Evolutionary conservation across 2,797 vertebrate genomes (phyloP).

Genomic region (Chloroceryle amazona): DNA sequence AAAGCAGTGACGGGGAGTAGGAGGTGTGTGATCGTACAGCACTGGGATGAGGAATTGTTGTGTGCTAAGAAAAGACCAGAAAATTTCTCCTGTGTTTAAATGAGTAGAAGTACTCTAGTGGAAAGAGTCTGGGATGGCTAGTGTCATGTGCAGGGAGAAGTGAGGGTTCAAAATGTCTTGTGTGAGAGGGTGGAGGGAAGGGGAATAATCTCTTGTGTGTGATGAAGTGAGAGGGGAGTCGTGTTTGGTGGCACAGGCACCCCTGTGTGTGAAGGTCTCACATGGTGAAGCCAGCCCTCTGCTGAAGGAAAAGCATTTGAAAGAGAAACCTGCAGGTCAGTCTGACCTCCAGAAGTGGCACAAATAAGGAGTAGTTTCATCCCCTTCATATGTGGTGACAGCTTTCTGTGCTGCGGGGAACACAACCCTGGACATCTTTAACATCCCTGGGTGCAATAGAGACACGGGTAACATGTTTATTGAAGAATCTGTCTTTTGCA

Average conservation of each 20-base stretch:
- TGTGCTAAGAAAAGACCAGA: not conserved
- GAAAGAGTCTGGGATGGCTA: not conserved
- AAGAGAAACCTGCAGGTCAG: not conserved
- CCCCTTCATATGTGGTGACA: not conserved
- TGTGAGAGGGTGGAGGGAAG: not conserved
- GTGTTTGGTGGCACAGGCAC: accelerated
- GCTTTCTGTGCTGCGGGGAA: not conserved
- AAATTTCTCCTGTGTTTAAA: not conserved
- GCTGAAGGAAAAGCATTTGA: not conserved
- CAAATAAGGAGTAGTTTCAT: not conserved
- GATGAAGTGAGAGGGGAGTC: not conserved
- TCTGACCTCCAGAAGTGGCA: not conserved
- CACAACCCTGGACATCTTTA: not conserved
- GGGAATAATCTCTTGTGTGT: not conserved
- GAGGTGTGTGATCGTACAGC: not conserved
- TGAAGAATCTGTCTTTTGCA: constrained; percentile 30
- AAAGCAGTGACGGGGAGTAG: not conserved
- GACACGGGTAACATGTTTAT: not conserved
- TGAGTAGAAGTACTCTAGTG: not conserved
- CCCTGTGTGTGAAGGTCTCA: not conserved
- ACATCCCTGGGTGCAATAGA: accelerated
- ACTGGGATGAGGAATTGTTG: accelerated
- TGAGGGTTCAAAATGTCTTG: not conserved
- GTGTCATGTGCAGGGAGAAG: not conserved
- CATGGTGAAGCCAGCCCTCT: not conserved